Evolutionary conservation across 2,113 vertebrate species (phyloP), one percentile per base, ranked within the genome.

Genomic region (Halcyon senegalensis): DNA sequence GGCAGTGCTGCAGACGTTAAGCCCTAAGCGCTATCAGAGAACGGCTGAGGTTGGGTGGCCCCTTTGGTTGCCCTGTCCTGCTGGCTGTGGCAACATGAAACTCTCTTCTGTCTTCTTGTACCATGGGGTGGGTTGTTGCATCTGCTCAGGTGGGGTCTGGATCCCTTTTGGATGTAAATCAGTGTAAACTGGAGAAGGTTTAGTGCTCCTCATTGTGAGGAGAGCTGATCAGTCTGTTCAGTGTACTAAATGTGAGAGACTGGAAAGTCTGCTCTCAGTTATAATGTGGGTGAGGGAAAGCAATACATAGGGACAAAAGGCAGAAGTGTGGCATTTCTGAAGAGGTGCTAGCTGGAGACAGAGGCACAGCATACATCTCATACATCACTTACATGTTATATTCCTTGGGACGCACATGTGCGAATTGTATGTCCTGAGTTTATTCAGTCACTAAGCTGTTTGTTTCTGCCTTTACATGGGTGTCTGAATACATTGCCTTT

Each of bases 1-100:
- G 68, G 33, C 56, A 19, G 24, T 1, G 4, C 5, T 33, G 37
- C 30, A 27, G 25, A 8, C 1, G 0, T 31, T 8, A 7, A 10
- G 50, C 25, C 19, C 50, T 35, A 7, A 46, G 43, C 0, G 2
- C 2, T 7, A 1, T 1, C 23, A 17, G 31, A 14, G 70, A 15
- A 48, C 33, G 69, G 23, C 37, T 59, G 44, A 33, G 68, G 4
- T 0, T 51, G 53, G 30, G 28, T 17, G 17, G 5, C 41, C 41
- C 33, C 28, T 68, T 37, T 11, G 27, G 13, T 27, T 51, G 28
- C 27, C 11, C 23, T 2, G 37, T 84, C 68, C 41, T 35, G 25
- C 14, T 9, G 8, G 17, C 10, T 6, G 24, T 16, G 44, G 9
- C 0, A 3, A 30, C 11, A 7, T 1, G 30, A 56, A 58, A 27